Percentiles rank a stretch among this genome's conserved stretches.
Conservation (phyloP, 2,113 vertebrate genomes). For the Leiothrix lutea region DNA sequence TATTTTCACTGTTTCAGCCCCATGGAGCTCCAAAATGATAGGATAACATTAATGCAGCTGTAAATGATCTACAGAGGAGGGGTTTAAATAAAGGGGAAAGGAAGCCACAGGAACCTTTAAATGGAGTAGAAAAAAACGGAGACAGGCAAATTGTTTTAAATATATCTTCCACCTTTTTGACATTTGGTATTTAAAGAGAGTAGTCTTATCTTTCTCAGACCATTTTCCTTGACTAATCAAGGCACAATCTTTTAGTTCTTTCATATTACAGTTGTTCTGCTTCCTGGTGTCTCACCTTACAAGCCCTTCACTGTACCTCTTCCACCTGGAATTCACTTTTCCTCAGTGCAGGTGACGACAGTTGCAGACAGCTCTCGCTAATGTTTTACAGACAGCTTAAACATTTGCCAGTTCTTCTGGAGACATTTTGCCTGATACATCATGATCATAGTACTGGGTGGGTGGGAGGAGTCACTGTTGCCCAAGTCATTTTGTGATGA, state of each 20-base stretch:
- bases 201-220: background rate
- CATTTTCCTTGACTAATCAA: background rate
- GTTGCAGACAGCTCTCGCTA: background rate
- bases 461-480: background rate
- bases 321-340: background rate
- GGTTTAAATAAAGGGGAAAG: background rate
- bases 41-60: background rate
- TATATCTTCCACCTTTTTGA: background rate
- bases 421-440: background rate
- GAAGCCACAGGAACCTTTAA: background rate
- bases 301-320: background rate
- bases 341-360: background rate
- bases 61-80: background rate
- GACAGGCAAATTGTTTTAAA: background rate
- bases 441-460: background rate
- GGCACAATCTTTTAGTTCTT: background rate
- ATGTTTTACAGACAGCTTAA: background rate
- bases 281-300: background rate
- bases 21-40: background rate
- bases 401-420: background rate
- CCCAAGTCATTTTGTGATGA: background rate
- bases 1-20: background rate
- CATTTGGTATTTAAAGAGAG: background rate
- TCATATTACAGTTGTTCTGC: background rate
- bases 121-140: background rate